Evolutionary conservation across 2,888 invertebrate genomes (phyloP).

Genomic region (Scrobipalpa costella): DNA sequence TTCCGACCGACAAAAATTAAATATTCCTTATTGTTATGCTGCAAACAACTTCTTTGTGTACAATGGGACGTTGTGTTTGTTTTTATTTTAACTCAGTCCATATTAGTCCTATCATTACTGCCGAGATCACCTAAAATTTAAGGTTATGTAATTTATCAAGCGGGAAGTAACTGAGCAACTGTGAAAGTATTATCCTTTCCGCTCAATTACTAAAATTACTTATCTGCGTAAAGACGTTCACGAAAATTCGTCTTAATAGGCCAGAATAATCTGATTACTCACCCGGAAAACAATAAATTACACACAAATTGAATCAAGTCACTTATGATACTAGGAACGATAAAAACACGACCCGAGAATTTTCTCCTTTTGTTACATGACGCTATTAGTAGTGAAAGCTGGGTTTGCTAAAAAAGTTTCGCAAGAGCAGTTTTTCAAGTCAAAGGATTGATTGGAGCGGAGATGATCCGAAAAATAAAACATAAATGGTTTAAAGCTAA

Average conservation of each 20-base stretch:
- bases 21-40: slow-evolving; percentile 30
- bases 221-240: slow-evolving; percentile 13
- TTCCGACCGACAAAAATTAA: slow-evolving; percentile 25
- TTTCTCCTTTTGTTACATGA: background rate
- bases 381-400: too few relatives aligned
- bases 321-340: slow-evolving; percentile 8
- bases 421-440: background rate
- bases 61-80: background rate
- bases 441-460: slow-evolving; percentile 8
- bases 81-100: background rate
- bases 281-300: slow-evolving; percentile 23
- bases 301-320: slow-evolving; percentile 22
- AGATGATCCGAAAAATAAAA: slow-evolving; percentile 32
- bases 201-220: slow-evolving; percentile 24
- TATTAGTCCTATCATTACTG: background rate
- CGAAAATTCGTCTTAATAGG: slow-evolving; percentile 20
- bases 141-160: background rate
- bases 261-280: slow-evolving; percentile 25
- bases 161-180: background rate
- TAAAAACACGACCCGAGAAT: background rate
- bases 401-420: background rate
- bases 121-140: too few relatives aligned
- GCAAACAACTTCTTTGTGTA: slow-evolving; percentile 24
- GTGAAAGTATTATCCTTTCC: background rate
- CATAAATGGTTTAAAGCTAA: slow-evolving; percentile 37